These are phyloP conservation scores for Eulithis testata DNA, from an alignment of 2,888 invertebrate genomes.

Conservation along the genomic window DNA sequence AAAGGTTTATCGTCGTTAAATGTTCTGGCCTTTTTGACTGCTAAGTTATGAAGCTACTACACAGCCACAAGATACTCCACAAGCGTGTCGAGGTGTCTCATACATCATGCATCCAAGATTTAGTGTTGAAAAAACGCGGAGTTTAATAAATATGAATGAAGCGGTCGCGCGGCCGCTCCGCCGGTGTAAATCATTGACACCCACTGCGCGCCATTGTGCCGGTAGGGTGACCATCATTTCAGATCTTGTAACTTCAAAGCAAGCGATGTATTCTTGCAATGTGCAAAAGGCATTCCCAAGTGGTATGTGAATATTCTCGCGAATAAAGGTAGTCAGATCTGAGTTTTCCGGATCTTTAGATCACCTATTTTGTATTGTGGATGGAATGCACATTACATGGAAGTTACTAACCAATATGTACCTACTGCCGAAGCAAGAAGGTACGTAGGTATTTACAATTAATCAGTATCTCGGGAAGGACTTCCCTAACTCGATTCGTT, in stretches of 20 bases:
- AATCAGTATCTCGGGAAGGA: too few species aligned
- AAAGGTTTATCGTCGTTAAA: background rate
- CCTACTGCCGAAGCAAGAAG: too few species aligned
- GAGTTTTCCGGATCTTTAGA: background rate
- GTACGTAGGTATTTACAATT: too few species aligned
- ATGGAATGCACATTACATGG: too few species aligned
- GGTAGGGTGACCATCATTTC: slow-evolving; percentile 31
- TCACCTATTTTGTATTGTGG: too few species aligned
- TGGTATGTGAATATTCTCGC: slow-evolving; percentile 11
- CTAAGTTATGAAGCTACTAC: slow-evolving; percentile 11
- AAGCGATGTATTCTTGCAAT: background rate
- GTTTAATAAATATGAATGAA: slow-evolving; percentile 79
- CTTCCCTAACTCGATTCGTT: too few species aligned
- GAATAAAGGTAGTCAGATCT: background rate
- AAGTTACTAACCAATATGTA: too few species aligned
- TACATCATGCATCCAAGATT: slow-evolving; percentile 66
- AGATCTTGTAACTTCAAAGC: slow-evolving; percentile 38
- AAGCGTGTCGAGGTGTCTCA: slow-evolving; percentile 57
- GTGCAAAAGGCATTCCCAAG: too few species aligned
- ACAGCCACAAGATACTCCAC: slow-evolving; percentile 29
- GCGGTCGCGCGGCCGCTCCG: slow-evolving; percentile 57
- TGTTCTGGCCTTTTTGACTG: slow-evolving; percentile 4
- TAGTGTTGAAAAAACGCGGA: slow-evolving; percentile 70
- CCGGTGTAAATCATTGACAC: slow-evolving; percentile 74
- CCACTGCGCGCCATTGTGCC: slow-evolving; percentile 68